Evolutionary conservation across 2,797 vertebrate species (phyloP), one percentile per base, ranked within the genome.

Genomic region (Phoxinus dragarum): DNA sequence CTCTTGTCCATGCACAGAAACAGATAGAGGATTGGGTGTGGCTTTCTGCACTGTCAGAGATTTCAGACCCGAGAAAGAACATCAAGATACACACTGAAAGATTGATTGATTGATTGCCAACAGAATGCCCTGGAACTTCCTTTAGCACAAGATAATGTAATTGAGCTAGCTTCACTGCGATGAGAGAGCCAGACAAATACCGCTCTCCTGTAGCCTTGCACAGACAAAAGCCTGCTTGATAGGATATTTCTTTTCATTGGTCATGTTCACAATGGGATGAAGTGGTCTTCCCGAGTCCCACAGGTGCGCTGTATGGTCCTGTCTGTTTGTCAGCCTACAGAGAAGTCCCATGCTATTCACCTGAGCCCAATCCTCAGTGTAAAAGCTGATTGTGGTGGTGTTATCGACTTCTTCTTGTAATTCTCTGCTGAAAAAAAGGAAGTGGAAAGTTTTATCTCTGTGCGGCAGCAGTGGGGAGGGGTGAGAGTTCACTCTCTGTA

Each of bases 321-420:
- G 91, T 90, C 92, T 90, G 89, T 90, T 90, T 93, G 94, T 93
- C 94, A 93, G 93, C 89, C 89, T 89, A 91, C 93, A 94, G 93
- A 94, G 93, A 94, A 92, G 92, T 90, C 93, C 93, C 93, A 91
- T 88, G 90, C 91, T 93, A 89, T 93, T 94, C 93, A 92, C 90
- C 90, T 87, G 88, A 88, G 89, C 88, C 88, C 82, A 88, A 88
- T 89, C 90, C 90, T 86, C 94, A 93, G 92, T 92, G 93, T 93
- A 89, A 89, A 93, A 91, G 90, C 93, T 94, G 94, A 95, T 95
- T 96, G 94, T 92, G 92, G 91, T 87, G 88, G 91, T 90, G 91
- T 95, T 95, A 95, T 96, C 94, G 92, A 94, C 92, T 94, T 94
- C 93, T 93, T 88, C 88, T 92, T 95, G 94, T 94, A 95, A 93